Conservation (phyloP, 2,888 invertebrate species). For the Cryptus viduatorius region DNA sequence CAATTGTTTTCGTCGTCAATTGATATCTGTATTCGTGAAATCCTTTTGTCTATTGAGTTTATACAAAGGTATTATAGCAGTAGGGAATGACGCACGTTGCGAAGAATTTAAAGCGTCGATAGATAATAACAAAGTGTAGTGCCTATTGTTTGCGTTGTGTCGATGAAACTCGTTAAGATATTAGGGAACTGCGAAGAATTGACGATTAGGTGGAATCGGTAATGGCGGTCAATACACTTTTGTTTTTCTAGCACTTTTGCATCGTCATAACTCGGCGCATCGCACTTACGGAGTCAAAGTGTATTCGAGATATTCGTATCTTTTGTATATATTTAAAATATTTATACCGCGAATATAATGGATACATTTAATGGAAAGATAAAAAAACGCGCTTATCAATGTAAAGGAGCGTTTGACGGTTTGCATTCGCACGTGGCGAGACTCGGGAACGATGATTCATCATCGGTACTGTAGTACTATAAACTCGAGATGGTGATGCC, state of each 20-base stretch:
- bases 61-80: neutral
- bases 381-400: neutral
- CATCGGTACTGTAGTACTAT: neutral
- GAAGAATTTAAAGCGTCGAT: neutral
- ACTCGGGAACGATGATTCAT: neutral
- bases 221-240: neutral
- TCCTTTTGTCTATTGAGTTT: neutral
- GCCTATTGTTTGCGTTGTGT: neutral
- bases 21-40: neutral
- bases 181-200: neutral
- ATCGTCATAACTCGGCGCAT: neutral
- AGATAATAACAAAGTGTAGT: neutral
- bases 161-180: neutral
- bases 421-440: neutral
- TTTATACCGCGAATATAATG: neutral
- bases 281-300: neutral
- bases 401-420: neutral
- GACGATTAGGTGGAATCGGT: neutral
- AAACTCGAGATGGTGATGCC: neutral
- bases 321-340: neutral
- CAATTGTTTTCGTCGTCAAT: neutral
- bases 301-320: neutral
- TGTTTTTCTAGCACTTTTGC: neutral
- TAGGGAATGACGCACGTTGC: slow-evolving; percentile 5
- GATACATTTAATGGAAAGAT: neutral